These are phyloP conservation scores for Neoarius graeffei DNA, from an alignment of 2,113 vertebrate genomes.

Conservation along the genomic window DNA sequence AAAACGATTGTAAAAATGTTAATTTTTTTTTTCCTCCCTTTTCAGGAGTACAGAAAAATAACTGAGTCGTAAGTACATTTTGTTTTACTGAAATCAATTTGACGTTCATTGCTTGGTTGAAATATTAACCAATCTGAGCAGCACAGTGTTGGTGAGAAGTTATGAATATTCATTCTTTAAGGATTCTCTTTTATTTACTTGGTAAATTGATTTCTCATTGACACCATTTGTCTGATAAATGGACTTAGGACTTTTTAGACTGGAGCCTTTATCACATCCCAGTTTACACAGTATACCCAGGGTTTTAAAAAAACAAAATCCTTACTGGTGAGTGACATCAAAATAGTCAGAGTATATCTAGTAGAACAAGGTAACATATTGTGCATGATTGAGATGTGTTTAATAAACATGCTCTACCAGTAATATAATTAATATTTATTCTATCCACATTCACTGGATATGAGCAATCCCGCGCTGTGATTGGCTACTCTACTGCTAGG, in stretches of 20 bases:
- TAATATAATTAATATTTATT: not conserved
- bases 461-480: too few relatives aligned
- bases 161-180: not conserved
- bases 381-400: not conserved
- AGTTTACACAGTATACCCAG: not conserved
- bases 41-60: slow-evolving; percentile 73
- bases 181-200: not conserved
- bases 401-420: not conserved
- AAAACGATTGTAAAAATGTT: not conserved
- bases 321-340: not conserved
- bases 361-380: not conserved
- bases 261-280: not conserved
- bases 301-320: not conserved
- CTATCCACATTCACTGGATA: too few relatives aligned
- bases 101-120: not conserved
- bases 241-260: not conserved
- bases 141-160: not conserved
- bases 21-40: slow-evolving; percentile 14
- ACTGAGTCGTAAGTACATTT: slow-evolving; percentile 66
- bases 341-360: not conserved
- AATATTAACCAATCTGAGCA: not conserved
- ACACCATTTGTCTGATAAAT: not conserved
- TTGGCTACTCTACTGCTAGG: too few relatives aligned
- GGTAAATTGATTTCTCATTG: not conserved
- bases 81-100: not conserved